These are phyloP conservation scores for Rhagonycha fulva DNA, from an alignment of 2,888 invertebrate genomes.

Conservation along the genomic window DNA sequence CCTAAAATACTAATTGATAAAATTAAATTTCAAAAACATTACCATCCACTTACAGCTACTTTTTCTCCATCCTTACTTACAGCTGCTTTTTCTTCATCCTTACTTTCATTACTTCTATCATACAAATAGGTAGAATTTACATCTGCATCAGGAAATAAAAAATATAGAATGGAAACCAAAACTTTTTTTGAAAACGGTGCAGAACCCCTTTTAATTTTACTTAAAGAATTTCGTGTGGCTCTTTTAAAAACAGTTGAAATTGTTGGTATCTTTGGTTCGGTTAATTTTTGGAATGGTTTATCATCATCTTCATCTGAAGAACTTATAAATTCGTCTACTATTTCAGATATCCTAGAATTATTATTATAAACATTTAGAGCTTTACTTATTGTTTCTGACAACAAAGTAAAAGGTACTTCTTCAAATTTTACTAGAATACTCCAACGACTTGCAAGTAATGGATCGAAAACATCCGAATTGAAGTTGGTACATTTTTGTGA, in stretches of 20 bases:
- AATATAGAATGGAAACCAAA: conserved; percentile 77
- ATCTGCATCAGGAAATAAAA: conserved; percentile 87
- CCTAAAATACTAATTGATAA: conserved; percentile 32
- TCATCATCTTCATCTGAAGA: conserved; percentile 48
- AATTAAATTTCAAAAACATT: conserved; percentile 2
- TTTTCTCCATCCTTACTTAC: conserved; percentile 18
- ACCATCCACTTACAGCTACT: conserved; percentile 4
- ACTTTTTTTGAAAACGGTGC: conserved; percentile 80
- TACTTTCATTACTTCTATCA: conserved; percentile 49
- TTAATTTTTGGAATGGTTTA: conserved; percentile 71
- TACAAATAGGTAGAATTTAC: conserved; percentile 63
- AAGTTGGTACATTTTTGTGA: conserved; percentile 84
- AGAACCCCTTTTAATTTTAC: conserved; percentile 58
- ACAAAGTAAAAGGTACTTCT: conserved; percentile 72
- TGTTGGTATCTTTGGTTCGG: conserved; percentile 75
- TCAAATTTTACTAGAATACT: conserved; percentile 68
- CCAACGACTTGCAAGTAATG: conserved; percentile 81
- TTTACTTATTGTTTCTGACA: conserved; percentile 75
- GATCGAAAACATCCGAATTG: conserved; percentile 86
- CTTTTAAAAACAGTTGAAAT: conserved; percentile 63
- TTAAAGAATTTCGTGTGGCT: conserved; percentile 57
- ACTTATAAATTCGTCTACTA: conserved; percentile 60
- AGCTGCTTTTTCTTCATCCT: conserved; percentile 12
- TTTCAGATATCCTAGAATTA: conserved; percentile 56
- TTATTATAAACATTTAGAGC: conserved; percentile 69